Percentiles rank a stretch among this genome's conserved stretches.
Conservation (phyloP, 2,797 vertebrate species). For the Rhodeus uyekii region DNA sequence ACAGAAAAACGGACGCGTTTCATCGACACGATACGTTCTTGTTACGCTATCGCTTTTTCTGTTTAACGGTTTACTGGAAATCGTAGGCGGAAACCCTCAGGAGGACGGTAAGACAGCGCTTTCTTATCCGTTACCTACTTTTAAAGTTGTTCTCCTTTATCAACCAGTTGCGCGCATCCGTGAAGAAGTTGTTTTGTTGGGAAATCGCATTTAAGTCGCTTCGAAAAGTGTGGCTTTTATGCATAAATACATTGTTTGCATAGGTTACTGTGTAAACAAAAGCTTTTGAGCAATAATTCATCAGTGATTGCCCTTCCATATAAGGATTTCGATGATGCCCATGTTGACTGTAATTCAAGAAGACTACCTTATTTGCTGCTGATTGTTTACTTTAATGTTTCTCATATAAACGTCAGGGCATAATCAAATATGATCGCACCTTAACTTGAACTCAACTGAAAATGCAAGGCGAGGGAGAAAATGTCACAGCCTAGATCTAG, state of each 20-base stretch:
- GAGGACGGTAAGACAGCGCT: slow-evolving; percentile 45
- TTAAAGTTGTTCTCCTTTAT: slow-evolving; percentile 43
- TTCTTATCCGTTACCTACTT: slow-evolving; percentile 4
- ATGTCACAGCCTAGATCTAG: neutral
- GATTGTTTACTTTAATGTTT: neutral
- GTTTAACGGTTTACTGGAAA: slow-evolving; percentile 29
- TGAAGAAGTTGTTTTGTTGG: neutral
- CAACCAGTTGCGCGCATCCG: slow-evolving; percentile 52
- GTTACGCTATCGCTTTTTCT: slow-evolving; percentile 16
- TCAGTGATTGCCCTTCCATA: slow-evolving; percentile 34
- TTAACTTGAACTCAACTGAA: neutral
- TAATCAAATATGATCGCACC: neutral
- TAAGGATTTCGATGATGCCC: slow-evolving; percentile 32
- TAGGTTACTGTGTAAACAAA: neutral
- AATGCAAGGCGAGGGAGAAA: neutral
- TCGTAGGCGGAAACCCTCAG: slow-evolving; percentile 20
- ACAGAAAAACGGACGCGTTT: slow-evolving; percentile 53
- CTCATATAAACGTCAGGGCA: neutral
- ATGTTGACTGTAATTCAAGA: neutral
- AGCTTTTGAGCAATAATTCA: neutral
- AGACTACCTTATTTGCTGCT: neutral
- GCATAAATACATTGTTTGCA: neutral
- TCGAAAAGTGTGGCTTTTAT: neutral
- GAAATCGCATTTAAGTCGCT: neutral
- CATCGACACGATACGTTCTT: neutral